phyloP scores from a whole-genome alignment of 2,888 invertebrate species.

The Lasioglossum figueresi region DNA sequence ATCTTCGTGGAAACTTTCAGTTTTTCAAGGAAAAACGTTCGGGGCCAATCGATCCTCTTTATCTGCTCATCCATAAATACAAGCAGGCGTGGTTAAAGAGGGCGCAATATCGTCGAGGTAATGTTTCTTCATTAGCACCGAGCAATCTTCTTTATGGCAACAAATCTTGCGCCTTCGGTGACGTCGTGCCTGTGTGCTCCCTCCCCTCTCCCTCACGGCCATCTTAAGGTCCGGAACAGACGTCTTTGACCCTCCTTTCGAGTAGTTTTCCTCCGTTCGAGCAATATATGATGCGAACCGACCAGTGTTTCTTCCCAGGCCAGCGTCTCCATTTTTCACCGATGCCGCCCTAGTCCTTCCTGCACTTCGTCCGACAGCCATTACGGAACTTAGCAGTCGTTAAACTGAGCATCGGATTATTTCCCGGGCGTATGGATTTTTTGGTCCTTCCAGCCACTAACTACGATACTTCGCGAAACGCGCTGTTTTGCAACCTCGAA shows the following conservation, averaged over 20 bases:
- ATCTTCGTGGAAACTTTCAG: conserved; percentile 13
- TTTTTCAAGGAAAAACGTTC: conserved; percentile 23
- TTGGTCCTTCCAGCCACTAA: conserved; percentile 1
- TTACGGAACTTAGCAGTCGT: conserved; percentile 67
- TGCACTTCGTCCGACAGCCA: conserved; percentile 51
- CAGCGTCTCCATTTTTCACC: conserved; percentile 69
- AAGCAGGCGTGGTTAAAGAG: conserved; percentile 69
- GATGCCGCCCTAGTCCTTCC: conserved; percentile 50
- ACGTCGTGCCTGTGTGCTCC: conserved; percentile 57
- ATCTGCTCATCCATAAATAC: conserved; percentile 75
- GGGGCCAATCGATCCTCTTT: conserved; percentile 63
- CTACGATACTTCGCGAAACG: background rate
- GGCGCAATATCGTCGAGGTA: conserved; percentile 79
- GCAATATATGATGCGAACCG: conserved; percentile 68
- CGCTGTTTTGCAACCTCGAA: background rate
- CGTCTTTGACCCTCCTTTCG: conserved; percentile 61
- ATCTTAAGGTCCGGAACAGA: conserved; percentile 75
- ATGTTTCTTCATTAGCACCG: conserved; percentile 82
- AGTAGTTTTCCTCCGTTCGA: conserved; percentile 55
- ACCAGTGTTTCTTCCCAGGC: conserved; percentile 64
- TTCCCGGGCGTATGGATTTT: conserved; percentile 28
- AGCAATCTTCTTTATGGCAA: conserved; percentile 82
- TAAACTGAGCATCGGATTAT: conserved; percentile 56
- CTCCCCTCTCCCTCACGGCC: conserved; percentile 68
- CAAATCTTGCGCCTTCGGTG: conserved; percentile 79